A percentile compares a stretch with the other conserved stretches of the same genome.
These are phyloP conservation scores for Carlito syrichta DNA, from an alignment of 2,113 vertebrate genomes.

Conservation along the genomic window DNA sequence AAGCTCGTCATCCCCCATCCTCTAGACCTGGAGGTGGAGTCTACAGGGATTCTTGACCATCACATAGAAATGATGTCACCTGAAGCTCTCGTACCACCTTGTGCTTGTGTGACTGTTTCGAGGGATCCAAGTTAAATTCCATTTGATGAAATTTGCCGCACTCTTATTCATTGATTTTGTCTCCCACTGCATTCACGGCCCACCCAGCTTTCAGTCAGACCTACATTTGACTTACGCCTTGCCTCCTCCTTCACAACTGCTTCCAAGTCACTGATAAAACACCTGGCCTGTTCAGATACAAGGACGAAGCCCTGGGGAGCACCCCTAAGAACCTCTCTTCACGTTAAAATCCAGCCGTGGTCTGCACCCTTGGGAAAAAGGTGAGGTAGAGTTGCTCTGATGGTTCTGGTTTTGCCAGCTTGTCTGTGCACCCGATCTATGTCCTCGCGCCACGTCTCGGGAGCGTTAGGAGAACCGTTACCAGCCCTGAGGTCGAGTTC, in stretches of 20 bases:
- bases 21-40: neutral
- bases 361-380: neutral
- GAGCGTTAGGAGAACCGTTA: neutral
- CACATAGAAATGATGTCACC: neutral
- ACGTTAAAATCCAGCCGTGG: neutral
- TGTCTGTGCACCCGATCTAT: neutral
- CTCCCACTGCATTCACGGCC: neutral
- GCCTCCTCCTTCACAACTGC: neutral
- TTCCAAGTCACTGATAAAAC: neutral
- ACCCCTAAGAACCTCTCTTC: neutral
- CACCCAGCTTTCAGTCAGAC: neutral
- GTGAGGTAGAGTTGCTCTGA: neutral
- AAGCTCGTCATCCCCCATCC: neutral
- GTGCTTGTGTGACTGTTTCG: neutral
- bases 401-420: no score
- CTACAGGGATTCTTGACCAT: neutral
- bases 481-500: neutral
- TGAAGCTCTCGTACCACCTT: neutral
- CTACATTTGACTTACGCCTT: neutral
- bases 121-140: neutral
- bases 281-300: neutral
- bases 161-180: neutral
- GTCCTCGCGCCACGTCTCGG: neutral
- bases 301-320: neutral
- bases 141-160: neutral